Evolutionary conservation across 2,113 vertebrate genomes (phyloP), one percentile per base, ranked within the genome.

Genomic region (Drymodes brunneopygia): DNA sequence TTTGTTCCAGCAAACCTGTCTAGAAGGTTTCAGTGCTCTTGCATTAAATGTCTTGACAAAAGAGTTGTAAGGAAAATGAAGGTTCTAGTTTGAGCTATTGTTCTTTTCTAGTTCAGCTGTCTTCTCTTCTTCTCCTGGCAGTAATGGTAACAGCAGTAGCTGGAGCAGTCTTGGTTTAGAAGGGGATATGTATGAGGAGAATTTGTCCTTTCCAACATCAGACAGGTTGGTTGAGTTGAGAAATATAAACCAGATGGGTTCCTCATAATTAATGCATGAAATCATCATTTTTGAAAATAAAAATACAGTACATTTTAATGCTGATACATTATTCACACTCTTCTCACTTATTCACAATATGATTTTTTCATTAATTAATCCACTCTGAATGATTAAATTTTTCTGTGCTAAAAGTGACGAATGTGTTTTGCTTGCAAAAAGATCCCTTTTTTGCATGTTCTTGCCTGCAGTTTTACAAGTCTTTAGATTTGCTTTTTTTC

Each of bases 111-210:
- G 98, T 97, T 98, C 97, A 98, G 98, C 98, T 97, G 96, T 98
- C 97, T 98, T 98, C 95, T 98, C 98, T 97, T 99, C 97, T 99
- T 98, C 98, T 98, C 97, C 98, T 97, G 98, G 98, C 99, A 99
- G 99, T 99, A 99, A 99, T 99, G 99, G 99, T 98, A 99, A 99
- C 99, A 99, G 99, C 99, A 99, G 99, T 98, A 99, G 99, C 98
- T 99, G 99, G 99, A 99, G 99, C 99, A 99, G 99, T 98, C 99
- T 99, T 98, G 99, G 98, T 98, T 98, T 99, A 98, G 99, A 99
- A 98, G 99, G 99, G 97, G 99, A 99, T 98, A 98, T 98, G 92
- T 99, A 98, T 98, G 99, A 99, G 98, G 99, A 99, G 97, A 99
- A 97, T 98, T 98, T 99, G 98, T 99, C 99, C 95, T 99, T 99